Base-by-base conservation (phyloP, 2,113 vertebrate genomes). In the Hydrolagus affinis region DNA sequence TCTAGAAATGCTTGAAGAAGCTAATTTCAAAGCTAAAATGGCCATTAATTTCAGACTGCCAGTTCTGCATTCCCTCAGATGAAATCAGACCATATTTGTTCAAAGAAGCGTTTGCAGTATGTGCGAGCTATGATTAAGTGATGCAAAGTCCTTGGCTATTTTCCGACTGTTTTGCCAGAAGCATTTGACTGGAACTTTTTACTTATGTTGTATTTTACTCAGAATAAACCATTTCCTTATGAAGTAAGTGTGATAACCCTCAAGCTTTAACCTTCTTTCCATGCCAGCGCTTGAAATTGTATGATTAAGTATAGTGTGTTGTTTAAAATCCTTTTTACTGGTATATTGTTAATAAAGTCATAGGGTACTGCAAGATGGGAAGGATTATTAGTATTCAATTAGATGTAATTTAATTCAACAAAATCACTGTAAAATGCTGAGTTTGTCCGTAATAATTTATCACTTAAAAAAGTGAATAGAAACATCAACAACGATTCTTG, bases 61-160 rank as follows among this genome's bases (percentile, higher is more conserved):
- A 70, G 80, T 85, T 86, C 86, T 85, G 88, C 87, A 57, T 90
- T 91, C 89, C 88, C 89, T 78, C 90, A 87, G 89, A 90, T 90
- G 92, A 93, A 92, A 89, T 91, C 92, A 92, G 89, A 89, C 93
- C 94, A 91, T 94, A 93, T 94, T 93, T 94, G 93, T 94, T 89
- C 91, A 93, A 92, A 91, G 78, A 83, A 83, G 66, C 25, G 66
- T 83, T 28, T 86, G 89, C 87, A 86, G 87, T 89, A 88, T 87
- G 86, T 92, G 90, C 92, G 92, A 92, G 90, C 94, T 93, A 92
- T 88, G 85, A 89, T 89, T 88, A 85, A 75, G 87, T 85, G 88
- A 88, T 91, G 88, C 88, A 89, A 87, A 83, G 89, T 88, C 87
- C 28, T 85, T 92, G 93, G 93, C 86, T 0, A 83, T 32, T 85